Base-by-base conservation (phyloP, 1,140 invertebrate species). In the Campoletis sonorensis region DNA sequence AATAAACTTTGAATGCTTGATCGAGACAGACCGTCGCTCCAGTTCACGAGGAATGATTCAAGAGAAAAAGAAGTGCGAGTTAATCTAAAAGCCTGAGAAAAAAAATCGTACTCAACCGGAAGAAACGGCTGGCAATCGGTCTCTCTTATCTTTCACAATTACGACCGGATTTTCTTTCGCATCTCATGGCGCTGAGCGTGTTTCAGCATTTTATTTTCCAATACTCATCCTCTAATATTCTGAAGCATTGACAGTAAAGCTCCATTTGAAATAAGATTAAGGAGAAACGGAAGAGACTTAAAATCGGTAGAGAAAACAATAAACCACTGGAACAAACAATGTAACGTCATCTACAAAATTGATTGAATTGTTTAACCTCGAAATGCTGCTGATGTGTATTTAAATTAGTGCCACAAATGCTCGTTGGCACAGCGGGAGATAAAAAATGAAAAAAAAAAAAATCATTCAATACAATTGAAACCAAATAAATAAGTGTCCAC, bases 21-120 rank as follows among this genome's bases (percentile, higher is more conserved):
- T 64, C 23, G 61, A 64, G 61, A 64, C 61, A 64, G 8, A 26
- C 61, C 4, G 23, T 26, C 61, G 61, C 61, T 64, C 61, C 23
- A 64, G 61, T 64, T 64, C 61, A 64, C 23, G 61, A 64, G 61
- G 23, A 64, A 23, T 64, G 23, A 64, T 64, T 23, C 61, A 64
- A 64, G 61, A 26, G 61, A 64, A 64, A 26, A 2, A 64, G 23
- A 64, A 27, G 61, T 23, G 23, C 23, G 4, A 18, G 61, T 64
- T 23, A 26, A 64, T 64, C 3, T 26, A 23, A 64, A 54, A 54
- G 23, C 61, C n/a, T 64, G 61, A 64, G 61, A 64, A 64, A 27
- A 61, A 64, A 64, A 26, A 64, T 23, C 21, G 23, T 64, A 2
- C 21, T n/a, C 1, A 64, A 23, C 61, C 61, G 61, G 61, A 64